phyloP scores from a whole-genome alignment of 2,113 vertebrate species.

The sheep (Ovis aries) region DNA sequence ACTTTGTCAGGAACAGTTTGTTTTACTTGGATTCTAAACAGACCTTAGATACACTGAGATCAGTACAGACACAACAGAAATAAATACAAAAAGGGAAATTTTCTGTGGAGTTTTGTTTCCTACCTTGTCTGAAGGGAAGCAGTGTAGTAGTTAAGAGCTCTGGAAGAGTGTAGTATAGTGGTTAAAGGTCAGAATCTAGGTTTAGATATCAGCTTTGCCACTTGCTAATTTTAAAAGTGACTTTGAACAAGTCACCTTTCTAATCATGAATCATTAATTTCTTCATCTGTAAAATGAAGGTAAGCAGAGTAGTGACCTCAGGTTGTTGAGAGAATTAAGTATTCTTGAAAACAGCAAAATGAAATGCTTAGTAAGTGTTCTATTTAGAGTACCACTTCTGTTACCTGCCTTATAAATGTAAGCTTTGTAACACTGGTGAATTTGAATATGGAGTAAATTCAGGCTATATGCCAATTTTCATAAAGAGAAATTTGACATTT shows the following conservation, averaged over 20 bases:
- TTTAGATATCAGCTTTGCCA: neutral
- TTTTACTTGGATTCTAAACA: conserved; percentile 49
- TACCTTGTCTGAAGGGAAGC: neutral
- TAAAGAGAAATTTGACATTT: neutral
- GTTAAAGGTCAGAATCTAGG: neutral
- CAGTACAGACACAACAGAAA: conserved; percentile 20
- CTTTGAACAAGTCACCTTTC: conserved; percentile 9
- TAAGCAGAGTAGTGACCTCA: neutral
- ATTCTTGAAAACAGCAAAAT: neutral
- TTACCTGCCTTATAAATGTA: neutral
- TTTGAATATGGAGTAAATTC: neutral
- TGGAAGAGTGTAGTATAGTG: neutral
- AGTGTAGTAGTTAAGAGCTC: neutral
- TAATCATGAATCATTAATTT: neutral
- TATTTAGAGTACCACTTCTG: neutral
- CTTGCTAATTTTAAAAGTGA: conserved; percentile 8
- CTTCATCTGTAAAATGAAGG: neutral
- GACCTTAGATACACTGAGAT: neutral
- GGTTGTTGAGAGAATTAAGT: conserved; percentile 14
- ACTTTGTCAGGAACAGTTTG: conserved; percentile 47
- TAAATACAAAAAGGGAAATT: neutral
- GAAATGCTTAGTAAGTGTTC: neutral
- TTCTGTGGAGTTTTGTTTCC: neutral
- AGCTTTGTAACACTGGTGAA: neutral
- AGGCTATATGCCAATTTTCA: neutral